phyloP scores from a whole-genome alignment of 2,888 invertebrate genomes.

The Imbricaverruca yamaguchii region DNA sequence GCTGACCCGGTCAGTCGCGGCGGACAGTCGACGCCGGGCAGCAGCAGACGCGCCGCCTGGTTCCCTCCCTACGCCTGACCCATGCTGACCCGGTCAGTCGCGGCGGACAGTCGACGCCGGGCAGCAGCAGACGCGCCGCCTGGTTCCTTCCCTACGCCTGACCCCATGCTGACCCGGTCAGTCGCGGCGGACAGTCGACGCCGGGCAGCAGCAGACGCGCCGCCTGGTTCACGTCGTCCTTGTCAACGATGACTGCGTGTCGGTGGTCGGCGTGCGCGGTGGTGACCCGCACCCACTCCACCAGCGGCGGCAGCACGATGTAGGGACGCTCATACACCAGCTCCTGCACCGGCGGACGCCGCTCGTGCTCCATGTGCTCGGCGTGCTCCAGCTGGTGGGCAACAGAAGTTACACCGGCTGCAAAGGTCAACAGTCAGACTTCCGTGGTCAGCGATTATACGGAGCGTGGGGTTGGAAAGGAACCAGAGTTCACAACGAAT shows the following conservation, averaged over 20 bases:
- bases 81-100: slow-evolving; percentile 55
- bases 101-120: slow-evolving; percentile 82
- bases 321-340: slow-evolving; percentile 80
- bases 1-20: slow-evolving; percentile 60
- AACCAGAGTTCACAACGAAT: too few relatives aligned
- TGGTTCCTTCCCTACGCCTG: too few relatives aligned
- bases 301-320: slow-evolving; percentile 76
- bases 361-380: slow-evolving; percentile 44
- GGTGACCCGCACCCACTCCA: slow-evolving; percentile 82
- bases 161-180: slow-evolving; percentile 51
- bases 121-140: slow-evolving; percentile 72
- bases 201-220: slow-evolving; percentile 76
- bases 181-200: slow-evolving; percentile 77
- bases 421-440: too few relatives aligned
- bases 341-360: slow-evolving; percentile 53
- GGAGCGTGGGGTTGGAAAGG: neutral
- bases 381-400: slow-evolving; percentile 56
- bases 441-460: neutral
- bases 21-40: slow-evolving; percentile 85
- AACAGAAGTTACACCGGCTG: neutral
- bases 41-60: slow-evolving; percentile 74
- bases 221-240: slow-evolving; percentile 81
- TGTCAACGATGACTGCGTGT: slow-evolving; percentile 66
- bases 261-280: slow-evolving; percentile 69
- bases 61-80: slow-evolving; percentile 44